Evolutionary conservation across 2,113 vertebrate species (phyloP), one percentile per base, ranked within the genome.

Genomic region (Glareola pratincola): DNA sequence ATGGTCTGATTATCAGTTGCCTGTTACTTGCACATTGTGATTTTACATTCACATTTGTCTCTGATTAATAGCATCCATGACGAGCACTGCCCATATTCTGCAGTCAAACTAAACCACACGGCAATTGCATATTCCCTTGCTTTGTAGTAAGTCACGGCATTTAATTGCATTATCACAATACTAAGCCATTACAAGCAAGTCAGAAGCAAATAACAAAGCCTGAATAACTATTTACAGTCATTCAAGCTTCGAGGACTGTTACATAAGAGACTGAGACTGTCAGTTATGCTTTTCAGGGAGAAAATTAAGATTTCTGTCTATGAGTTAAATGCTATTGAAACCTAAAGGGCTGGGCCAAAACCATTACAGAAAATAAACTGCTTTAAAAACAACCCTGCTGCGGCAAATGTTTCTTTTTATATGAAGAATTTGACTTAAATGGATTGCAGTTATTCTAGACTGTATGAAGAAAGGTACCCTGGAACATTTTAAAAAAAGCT

Each of bases 141-240:
- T 79, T 88, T 83, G 81, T 51, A 69, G 62, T 39, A 79, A 87
- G 77, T 85, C 87, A 74, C 78, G 90, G 87, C 74, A 88, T 90
- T 90, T 97, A 96, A 96, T 95, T 92, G 43, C 23, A 74, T 94
- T 96, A 95, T 94, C 84, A 90, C 95, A 96, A 85, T 68, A 74
- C 50, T 47, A 34, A 74, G 77, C 88, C 47, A 48, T 95, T 96
- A 63, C 68, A 85, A 79, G 67, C 57, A 76, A 90, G 45, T 80
- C 81, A 92, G 81, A 64, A 90, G 74, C 18, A 91, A 94, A 73
- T 87, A 89, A 57, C 62, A 75, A 91, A 50, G 45, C 27, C 92
- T 79, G 53, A 76, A 75, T 92, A 75, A 53, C 84, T 91, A 87
- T 87, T 89, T 92, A 53, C 53, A 69, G 47, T 62, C 66, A 82